These are phyloP conservation scores for Sminthurides bifidus DNA, from an alignment of 1,140 invertebrate species.

Conservation along the genomic window DNA sequence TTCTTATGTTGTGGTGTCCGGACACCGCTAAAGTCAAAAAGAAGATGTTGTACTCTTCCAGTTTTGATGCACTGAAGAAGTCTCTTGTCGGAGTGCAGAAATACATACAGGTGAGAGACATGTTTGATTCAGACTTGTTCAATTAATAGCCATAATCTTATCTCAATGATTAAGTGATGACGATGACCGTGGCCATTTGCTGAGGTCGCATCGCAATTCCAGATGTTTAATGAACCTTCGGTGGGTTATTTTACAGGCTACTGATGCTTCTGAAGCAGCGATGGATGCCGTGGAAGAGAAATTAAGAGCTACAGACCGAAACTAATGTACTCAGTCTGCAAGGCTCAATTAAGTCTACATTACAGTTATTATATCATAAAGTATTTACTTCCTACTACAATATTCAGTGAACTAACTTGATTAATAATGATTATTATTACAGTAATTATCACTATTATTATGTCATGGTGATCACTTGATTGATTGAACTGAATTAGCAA, in stretches of 20 bases:
- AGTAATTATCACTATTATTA: constrained; percentile 5
- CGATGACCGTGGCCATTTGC: no score
- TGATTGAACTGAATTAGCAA: constrained; percentile 10
- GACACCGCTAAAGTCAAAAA: constrained; percentile 94
- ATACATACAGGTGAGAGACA: constrained; percentile 65
- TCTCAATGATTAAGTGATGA: no score
- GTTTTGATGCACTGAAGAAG: constrained; percentile 90
- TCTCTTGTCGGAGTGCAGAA: constrained; percentile 90
- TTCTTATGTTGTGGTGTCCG: constrained; percentile 94
- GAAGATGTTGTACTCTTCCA: constrained; percentile 98
- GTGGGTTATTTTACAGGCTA: constrained; percentile 49
- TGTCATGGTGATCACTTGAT: constrained; percentile 5
- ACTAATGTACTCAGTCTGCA: constrained; percentile 44
- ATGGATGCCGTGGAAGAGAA: constrained; percentile 84
- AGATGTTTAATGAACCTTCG: no score
- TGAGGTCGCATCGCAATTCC: no score
- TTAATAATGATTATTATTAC: constrained; percentile 1
- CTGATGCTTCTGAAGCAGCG: constrained; percentile 79
- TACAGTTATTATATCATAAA: constrained; percentile 5
- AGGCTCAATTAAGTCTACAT: constrained; percentile 7
- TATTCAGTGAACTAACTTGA: constrained; percentile 6
- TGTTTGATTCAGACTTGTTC: no score
- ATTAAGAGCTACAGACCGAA: constrained; percentile 78
- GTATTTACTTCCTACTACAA: constrained; percentile 5
- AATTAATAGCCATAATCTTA: no score